Evolutionary conservation across 2,888 invertebrate genomes (phyloP), one percentile per base, ranked within the genome.

Genomic region (Ommatoiulus sabulosus): DNA sequence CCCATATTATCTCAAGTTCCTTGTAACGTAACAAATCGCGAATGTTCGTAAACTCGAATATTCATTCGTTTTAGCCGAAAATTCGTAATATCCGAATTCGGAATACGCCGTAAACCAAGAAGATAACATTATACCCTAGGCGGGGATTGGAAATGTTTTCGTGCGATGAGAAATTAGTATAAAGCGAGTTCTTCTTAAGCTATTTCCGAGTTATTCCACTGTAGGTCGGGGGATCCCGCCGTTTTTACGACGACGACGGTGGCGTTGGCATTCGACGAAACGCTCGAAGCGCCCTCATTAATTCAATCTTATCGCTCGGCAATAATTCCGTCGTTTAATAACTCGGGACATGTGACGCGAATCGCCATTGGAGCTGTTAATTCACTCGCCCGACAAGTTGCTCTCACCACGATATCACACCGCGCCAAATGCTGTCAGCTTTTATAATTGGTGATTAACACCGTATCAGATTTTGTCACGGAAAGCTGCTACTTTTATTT

Each of bases 391-490:
- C 24, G 72, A 72, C 72, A 72, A 72, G 72, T 72, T 72, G 24
- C 72, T 72, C 72, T 72, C 72, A 24, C 72, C 72, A 72, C 72
- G 72, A 72, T 72, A 72, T 72, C 72, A 72, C 72, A 72, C 72
- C 24, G 24, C 24, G 72, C n/a, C 24, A 72, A 72, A 20, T 24
- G 24, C 72, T 72, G 72, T 72, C 72, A 72, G 72, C 10, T 72
- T 72, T 72, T 72, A 72, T 72, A 72, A 72, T 72, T 72, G 72
- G 72, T 24, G 72, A 72, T 72, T 72, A 72, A 72, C 72, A 24
- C 72, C 72, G 6, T 72, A 72, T 72, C 72, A n/a, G 72, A 72
- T 72, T 35, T 72, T 72, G 72, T 72, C 72, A 72, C 72, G 72
- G 8, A 72, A 24, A 10, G 72, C 24, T 72, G 72, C 72, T 72